These are phyloP conservation scores for Arizona elegans DNA, from an alignment of 2,113 vertebrate genomes.

Conservation along the genomic window DNA sequence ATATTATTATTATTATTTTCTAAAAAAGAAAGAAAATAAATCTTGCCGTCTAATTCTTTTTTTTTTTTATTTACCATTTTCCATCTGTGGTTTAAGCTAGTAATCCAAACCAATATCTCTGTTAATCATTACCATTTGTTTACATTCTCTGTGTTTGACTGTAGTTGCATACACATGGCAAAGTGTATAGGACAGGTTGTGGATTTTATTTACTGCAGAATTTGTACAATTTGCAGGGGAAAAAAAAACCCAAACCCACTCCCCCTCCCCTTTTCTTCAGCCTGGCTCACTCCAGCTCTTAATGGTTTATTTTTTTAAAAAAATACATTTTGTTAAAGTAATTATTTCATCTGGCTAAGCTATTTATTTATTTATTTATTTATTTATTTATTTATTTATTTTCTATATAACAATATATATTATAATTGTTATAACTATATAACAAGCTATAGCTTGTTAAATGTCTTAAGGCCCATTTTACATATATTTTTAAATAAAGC, in stretches of 20 bases:
- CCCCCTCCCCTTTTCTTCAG: background rate
- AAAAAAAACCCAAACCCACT: too few relatives aligned
- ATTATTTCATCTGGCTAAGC: background rate
- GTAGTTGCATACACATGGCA: conserved; percentile 35
- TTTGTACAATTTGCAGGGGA: background rate
- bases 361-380: background rate
- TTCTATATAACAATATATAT: too few relatives aligned
- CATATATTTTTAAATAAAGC: background rate
- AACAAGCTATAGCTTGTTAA: background rate
- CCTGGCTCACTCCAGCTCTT: background rate
- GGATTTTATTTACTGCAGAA: conserved; percentile 39
- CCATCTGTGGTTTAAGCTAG: conserved; percentile 54
- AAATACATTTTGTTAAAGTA: conserved; percentile 3
- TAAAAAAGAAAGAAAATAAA: background rate
- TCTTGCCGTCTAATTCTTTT: conserved; percentile 4
- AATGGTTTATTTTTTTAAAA: background rate
- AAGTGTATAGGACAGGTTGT: conserved; percentile 44
- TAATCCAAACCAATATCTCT: conserved; percentile 60
- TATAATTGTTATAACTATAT: too few relatives aligned
- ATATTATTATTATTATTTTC: conserved; percentile 43
- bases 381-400: too few relatives aligned
- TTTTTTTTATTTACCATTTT: conserved; percentile 49
- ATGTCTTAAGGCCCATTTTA: conserved; percentile 1
- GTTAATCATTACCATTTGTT: conserved; percentile 73
- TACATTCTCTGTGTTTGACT: conserved; percentile 60